Conservation (phyloP, 2,888 invertebrate species). For the Napeogenes inachia region DNA sequence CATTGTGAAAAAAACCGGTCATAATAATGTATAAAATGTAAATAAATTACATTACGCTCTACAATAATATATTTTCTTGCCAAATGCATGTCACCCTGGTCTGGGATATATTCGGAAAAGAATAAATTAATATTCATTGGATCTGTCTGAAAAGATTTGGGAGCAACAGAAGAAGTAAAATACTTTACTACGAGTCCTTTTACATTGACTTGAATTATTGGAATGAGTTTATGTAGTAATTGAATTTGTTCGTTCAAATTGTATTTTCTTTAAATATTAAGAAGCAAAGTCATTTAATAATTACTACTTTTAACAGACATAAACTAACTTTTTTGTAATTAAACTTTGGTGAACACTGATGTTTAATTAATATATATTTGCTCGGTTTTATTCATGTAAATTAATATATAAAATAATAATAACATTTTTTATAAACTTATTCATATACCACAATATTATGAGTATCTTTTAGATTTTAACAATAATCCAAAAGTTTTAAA, state of each 20-base stretch:
- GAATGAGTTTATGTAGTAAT: constrained; percentile 19
- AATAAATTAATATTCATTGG: constrained; percentile 32
- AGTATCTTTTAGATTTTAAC: too few species aligned
- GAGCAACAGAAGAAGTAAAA: constrained; percentile 22
- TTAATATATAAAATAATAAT: too few species aligned
- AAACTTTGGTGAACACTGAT: too few species aligned
- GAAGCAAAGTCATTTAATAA: background rate
- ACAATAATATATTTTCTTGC: background rate
- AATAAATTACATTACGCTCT: background rate
- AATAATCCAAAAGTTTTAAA: too few species aligned
- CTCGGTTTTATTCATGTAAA: too few species aligned
- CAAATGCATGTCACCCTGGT: constrained; percentile 15
- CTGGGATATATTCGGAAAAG: constrained; percentile 21
- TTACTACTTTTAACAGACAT: too few species aligned
- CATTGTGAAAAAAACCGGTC: background rate
- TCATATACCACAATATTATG: too few species aligned
- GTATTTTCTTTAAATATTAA: background rate
- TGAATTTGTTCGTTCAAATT: constrained; percentile 12
- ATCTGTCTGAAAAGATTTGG: constrained; percentile 27
- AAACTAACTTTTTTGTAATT: too few species aligned
- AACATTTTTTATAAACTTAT: too few species aligned
- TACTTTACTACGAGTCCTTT: constrained; percentile 21
- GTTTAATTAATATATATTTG: too few species aligned
- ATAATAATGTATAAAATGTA: background rate
- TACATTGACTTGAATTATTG: constrained; percentile 23